Evolutionary conservation across 2,797 vertebrate genomes (phyloP).

Genomic region (Siniperca undulata): DNA sequence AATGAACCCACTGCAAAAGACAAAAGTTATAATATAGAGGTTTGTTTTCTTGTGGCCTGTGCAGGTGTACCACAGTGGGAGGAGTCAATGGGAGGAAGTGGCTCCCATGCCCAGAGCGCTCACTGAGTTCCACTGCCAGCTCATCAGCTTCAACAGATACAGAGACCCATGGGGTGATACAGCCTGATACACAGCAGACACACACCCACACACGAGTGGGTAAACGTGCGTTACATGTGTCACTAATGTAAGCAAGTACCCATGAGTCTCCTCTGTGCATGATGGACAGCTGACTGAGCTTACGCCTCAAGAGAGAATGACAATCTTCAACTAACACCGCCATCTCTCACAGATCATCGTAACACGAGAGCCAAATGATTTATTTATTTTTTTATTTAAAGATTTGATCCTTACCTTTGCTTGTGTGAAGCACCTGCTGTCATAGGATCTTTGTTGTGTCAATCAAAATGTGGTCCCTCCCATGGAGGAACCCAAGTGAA

Average conservation of each 20-base stretch:
- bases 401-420: slow-evolving; percentile 22
- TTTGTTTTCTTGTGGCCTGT: slow-evolving; percentile 23
- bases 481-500: slow-evolving; percentile 53
- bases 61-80: slow-evolving; percentile 94
- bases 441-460: slow-evolving; percentile 26
- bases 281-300: slow-evolving; percentile 25
- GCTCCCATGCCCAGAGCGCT: slow-evolving; percentile 94
- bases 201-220: slow-evolving; percentile 3
- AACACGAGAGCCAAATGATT: slow-evolving; percentile 33
- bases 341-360: slow-evolving; percentile 36
- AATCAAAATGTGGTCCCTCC: slow-evolving; percentile 52
- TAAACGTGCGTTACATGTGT: background rate
- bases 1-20: background rate
- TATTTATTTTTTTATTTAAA: slow-evolving; percentile 50
- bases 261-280: slow-evolving; percentile 31
- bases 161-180: slow-evolving; percentile 92
- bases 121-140: slow-evolving; percentile 97
- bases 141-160: slow-evolving; percentile 94
- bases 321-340: slow-evolving; percentile 11
- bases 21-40: background rate
- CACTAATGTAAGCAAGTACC: slow-evolving; percentile 1
- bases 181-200: slow-evolving; percentile 35
- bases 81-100: slow-evolving; percentile 96
- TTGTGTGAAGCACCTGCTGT: slow-evolving; percentile 13
- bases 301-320: slow-evolving; percentile 23